Evolutionary conservation across 2,888 invertebrate species (phyloP), one percentile per base, ranked within the genome.

Genomic region (Galerucella nymphaeae): DNA sequence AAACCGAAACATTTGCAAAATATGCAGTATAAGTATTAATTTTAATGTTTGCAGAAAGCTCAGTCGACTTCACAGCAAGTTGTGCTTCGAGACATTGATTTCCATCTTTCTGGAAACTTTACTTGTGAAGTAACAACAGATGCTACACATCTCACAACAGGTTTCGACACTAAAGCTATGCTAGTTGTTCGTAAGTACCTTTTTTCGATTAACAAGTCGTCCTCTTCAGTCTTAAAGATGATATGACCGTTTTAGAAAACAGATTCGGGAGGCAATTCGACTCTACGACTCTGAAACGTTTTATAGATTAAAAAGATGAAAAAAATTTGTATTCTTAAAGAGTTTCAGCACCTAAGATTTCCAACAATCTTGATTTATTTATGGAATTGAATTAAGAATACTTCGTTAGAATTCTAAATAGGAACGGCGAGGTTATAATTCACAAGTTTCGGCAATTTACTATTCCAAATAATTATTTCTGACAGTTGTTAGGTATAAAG

Each of bases 41-140:
- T 75, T 58, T 72, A 72, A 73, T 78, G 77, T 78, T 77, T 63
- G 9, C 90, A 94, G 94, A 87, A 90, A 84, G 89, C 90, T 81
- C 89, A 89, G 77, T 94, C 94, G 20, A 93, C 94, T 85, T 92
- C 92, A 73, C 91, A 91, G 64, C 93, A 93, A 86, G 94, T 94
- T 67, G 88, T 92, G 74, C 90, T 94, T 75, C 89, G 90, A 77
- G 89, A 91, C 78, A 89, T 94, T 82, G 92, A 93, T 80, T 91
- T 93, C 80, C 89, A 89, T 66, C 87, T 93, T 69, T 91, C 93
- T 50, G 94, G 94, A 6, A 93, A 93, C 88, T 94, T 93, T 87
- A 92, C 91, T 83, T 94, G 94, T 84, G 94, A 94, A 86, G 93
- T 94, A 75, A 93, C 93, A 9, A 92, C 92, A 0, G 93, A 93